Conservation (phyloP, 2,113 vertebrate genomes). For the Sander vitreus region DNA sequence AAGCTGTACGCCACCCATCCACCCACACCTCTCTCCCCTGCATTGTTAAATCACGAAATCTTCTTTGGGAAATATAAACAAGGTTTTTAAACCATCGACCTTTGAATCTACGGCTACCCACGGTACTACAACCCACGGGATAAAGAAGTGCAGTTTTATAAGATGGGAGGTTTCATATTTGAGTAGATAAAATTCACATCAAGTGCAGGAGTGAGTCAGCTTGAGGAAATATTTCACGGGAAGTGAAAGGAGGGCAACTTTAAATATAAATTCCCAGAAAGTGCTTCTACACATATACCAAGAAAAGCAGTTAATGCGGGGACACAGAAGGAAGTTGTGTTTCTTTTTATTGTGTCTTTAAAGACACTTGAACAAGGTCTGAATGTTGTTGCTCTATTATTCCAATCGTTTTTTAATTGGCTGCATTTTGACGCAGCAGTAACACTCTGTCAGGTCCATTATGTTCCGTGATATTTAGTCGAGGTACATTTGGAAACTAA, state of each 20-base stretch:
- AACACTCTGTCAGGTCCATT: slow-evolving; percentile 23
- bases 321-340: background rate
- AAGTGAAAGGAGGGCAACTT: background rate
- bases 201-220: background rate
- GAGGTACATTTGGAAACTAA: slow-evolving; percentile 2
- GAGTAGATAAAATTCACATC: background rate
- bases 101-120: background rate
- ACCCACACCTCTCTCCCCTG: background rate
- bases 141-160: background rate
- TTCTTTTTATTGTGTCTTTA: background rate
- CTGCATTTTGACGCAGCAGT: slow-evolving; percentile 6
- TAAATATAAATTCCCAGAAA: no score
- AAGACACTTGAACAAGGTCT: slow-evolving; percentile 1
- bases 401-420: slow-evolving; percentile 34
- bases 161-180: background rate
- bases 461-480: slow-evolving; percentile 5
- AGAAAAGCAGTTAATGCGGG: background rate
- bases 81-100: background rate
- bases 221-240: background rate
- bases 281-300: no score
- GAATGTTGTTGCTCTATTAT: background rate
- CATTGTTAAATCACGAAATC: background rate
- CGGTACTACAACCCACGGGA: background rate
- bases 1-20: background rate
- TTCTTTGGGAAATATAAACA: background rate